phyloP scores from a whole-genome alignment of 2,797 vertebrate species.

The Tamandua tetradactyla region DNA sequence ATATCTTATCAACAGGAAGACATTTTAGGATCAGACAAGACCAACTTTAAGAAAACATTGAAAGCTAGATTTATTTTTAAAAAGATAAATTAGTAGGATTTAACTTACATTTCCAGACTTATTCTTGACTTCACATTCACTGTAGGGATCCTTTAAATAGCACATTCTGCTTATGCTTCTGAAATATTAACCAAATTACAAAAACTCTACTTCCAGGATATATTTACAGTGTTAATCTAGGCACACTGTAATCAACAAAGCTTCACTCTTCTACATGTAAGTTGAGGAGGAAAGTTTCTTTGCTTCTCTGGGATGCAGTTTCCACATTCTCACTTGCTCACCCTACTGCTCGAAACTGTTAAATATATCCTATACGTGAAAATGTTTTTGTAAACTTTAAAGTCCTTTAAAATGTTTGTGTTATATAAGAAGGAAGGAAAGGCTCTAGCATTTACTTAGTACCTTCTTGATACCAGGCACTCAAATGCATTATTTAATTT shows the following conservation, averaged over 20 bases:
- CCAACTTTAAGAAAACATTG: conserved; percentile 40
- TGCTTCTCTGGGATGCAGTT: neutral
- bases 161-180: neutral
- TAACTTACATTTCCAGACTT: conserved; percentile 60
- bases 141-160: conserved; percentile 35
- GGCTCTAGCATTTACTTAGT: neutral
- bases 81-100: conserved; percentile 49
- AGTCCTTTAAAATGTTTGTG: neutral
- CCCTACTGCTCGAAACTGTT: neutral
- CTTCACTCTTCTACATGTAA: neutral
- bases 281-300: neutral
- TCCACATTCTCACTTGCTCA: neutral
- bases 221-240: conserved; percentile 29
- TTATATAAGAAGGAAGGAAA: neutral
- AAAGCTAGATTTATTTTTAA: conserved; percentile 53
- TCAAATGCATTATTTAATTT: neutral
- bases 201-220: neutral
- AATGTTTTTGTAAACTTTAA: neutral
- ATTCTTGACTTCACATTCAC: conserved; percentile 54
- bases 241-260: neutral
- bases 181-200: conserved; percentile 67
- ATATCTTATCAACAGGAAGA: conserved; percentile 67
- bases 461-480: neutral
- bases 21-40: conserved; percentile 50
- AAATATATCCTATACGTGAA: neutral